Base-by-base conservation (phyloP, 2,888 invertebrate species). In the Bombylius major region DNA sequence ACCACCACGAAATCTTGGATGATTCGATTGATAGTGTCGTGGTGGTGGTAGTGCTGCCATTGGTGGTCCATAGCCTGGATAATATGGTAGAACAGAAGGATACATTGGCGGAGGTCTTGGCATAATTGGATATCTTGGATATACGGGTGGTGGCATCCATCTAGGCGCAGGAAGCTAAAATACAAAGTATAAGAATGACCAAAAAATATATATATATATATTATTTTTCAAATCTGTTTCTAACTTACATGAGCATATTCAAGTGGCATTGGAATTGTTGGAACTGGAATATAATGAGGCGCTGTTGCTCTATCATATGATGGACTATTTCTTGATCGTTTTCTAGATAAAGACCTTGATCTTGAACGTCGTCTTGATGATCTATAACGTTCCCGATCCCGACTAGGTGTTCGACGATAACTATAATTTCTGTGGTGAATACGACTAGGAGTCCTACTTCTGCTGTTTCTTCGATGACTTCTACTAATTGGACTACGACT, bases 381-480 rank as follows among this genome's bases (percentile, higher is more conserved):
- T 45, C 59, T 57, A 8, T 53, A 49, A 51, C 56, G 53, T 8
- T 56, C 50, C n/a, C 53, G n/a, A 14, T 58, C 58, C 46, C 54
- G 51, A 42, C 58, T 58, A 8, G 55, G 56, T 14, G 58, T 52
- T 11, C 56, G 53, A 8, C 54, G 47, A 12, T 42, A 47, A 1
- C 51, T n/a, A 5, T 50, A 54, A 42, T 50, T 50, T 7, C 54
- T 34, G 8, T 53, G 42, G 3, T 23, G 3, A 45, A 56, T 60
- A 33, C 54, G 51, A 39, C 60, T 57, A 32, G 56, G 58, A 55
- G 55, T 58, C 32, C 54, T 53, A 46, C 33, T 53, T 45, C 53
- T 52, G 31, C 57, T 47, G 1, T 47, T 33, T 53, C 56, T 59
- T 45, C 48, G 54, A 13, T 14, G 42, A 47, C 58, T 54, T 13